Evolutionary conservation across 30 jellyfish, hydroid and myxozoan species (phyloP).

Genomic region (Hydractinia echinata): DNA sequence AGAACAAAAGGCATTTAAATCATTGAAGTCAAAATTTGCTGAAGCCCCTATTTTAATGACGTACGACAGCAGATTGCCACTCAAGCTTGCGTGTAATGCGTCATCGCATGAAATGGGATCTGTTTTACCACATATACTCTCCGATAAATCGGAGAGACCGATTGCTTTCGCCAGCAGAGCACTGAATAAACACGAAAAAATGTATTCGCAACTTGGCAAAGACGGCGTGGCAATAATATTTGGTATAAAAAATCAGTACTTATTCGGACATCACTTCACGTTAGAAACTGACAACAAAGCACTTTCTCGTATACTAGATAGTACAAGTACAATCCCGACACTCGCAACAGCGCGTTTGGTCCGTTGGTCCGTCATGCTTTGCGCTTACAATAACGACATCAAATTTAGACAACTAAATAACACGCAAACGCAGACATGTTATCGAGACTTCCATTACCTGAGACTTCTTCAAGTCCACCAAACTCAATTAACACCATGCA

Average conservation of each 20-base stretch:
- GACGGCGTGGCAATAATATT: slow-evolving; percentile 67
- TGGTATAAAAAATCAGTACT: slow-evolving; percentile 48
- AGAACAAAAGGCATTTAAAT: no score
- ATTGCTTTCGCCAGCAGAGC: slow-evolving; percentile 47
- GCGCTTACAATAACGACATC: slow-evolving; percentile 3
- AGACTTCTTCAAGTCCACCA: neutral
- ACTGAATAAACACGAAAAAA: slow-evolving; percentile 22
- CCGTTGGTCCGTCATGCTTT: slow-evolving; percentile 3
- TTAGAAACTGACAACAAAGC: slow-evolving; percentile 66
- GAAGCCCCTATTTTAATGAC: no score
- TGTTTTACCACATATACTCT: slow-evolving; percentile 45
- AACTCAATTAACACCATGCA: neutral
- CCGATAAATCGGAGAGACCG: slow-evolving; percentile 54
- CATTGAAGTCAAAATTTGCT: no score
- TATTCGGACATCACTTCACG: slow-evolving; percentile 50
- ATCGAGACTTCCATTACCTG: slow-evolving; percentile 33
- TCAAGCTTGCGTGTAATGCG: no score
- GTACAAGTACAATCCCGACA: slow-evolving; percentile 47
- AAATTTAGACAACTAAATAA: neutral
- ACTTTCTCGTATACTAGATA: slow-evolving; percentile 27
- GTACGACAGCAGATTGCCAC: no score
- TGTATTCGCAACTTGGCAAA: slow-evolving; percentile 44
- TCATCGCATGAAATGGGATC: slow-evolving; percentile 76
- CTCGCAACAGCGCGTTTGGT: slow-evolving; percentile 53
- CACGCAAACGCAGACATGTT: slow-evolving; percentile 24